A percentile compares a stretch with the other conserved stretches of the same genome.
Evolutionary conservation across 2,113 vertebrate genomes (phyloP).

Genomic region (Triplophysa tibetana): DNA sequence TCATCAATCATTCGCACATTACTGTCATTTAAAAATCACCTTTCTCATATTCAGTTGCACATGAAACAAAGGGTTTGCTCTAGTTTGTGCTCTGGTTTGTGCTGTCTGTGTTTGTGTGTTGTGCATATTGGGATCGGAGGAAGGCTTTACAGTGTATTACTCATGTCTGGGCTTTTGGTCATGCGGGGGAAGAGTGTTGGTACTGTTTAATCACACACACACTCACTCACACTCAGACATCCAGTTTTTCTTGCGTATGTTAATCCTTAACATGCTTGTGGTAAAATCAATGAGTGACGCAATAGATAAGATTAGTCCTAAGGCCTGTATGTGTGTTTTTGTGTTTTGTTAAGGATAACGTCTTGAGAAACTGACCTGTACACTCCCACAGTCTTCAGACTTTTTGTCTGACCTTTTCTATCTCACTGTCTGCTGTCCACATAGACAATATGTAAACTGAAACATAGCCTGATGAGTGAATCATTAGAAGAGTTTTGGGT

Average conservation of each 20-base stretch:
- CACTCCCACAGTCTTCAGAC: not conserved
- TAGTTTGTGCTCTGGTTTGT: not conserved
- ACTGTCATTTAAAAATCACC: not conserved
- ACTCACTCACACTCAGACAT: not conserved
- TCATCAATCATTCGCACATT: not conserved
- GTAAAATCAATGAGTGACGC: conserved; percentile 1
- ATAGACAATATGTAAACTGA: no score
- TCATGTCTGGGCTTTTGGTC: conserved; percentile 2
- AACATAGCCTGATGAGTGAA: no score
- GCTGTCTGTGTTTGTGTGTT: not conserved
- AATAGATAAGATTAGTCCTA: not conserved
- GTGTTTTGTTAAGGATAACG: not conserved
- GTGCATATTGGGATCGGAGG: not conserved
- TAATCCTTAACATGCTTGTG: conserved; percentile 13
- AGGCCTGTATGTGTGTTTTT: not conserved
- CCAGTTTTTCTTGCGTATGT: not conserved
- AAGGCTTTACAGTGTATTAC: not conserved
- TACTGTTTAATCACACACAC: not conserved
- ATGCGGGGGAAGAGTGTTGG: conserved; percentile 1
- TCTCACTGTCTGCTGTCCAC: not conserved
- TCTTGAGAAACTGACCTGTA: conserved; percentile 2
- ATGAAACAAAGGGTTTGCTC: not conserved
- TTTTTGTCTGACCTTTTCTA: not conserved
- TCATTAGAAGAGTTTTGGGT: no score
- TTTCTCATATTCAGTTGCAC: not conserved